These are phyloP conservation scores for Vimba vimba DNA, from an alignment of 2,113 vertebrate genomes.

Conservation along the genomic window DNA sequence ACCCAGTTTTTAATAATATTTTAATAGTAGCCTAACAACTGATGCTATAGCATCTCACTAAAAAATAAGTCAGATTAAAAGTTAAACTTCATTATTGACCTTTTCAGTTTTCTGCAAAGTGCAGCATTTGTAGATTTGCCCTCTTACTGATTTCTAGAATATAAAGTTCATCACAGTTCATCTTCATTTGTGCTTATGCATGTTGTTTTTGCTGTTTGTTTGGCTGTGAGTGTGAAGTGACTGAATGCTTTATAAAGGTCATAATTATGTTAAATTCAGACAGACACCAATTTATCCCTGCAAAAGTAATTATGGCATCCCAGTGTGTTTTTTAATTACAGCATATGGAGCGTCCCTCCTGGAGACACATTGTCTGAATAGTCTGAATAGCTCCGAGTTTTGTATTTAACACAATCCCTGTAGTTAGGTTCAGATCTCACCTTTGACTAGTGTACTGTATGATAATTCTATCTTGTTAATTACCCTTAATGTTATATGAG, in stretches of 20 bases:
- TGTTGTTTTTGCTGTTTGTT: not conserved
- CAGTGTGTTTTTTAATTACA: slow-evolving; percentile 12
- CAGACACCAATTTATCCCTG: slow-evolving; percentile 28
- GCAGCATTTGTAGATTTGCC: not conserved
- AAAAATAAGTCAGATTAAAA: not conserved
- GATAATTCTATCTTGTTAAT: not conserved
- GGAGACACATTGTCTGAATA: slow-evolving; percentile 5
- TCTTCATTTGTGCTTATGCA: not conserved
- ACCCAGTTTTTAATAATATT: not conserved
- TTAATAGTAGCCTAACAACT: not conserved
- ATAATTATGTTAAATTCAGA: slow-evolving; percentile 50
- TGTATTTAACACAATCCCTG: not conserved
- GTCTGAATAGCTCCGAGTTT: not conserved
- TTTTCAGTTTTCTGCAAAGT: not conserved
- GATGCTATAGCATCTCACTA: not conserved
- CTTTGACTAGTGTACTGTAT: not conserved
- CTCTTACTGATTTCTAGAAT: not conserved
- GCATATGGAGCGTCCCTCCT: not conserved
- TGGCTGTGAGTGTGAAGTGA: slow-evolving; percentile 38
- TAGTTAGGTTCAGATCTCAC: slow-evolving; percentile 6
- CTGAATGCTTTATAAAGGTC: slow-evolving; percentile 33
- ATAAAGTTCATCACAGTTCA: not conserved
- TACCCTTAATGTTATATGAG: not conserved
- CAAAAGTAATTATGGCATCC: slow-evolving; percentile 10
- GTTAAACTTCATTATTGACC: not conserved